These are phyloP conservation scores for Anoncus sp. DNA, from an alignment of 2,888 invertebrate genomes.

Conservation along the genomic window DNA sequence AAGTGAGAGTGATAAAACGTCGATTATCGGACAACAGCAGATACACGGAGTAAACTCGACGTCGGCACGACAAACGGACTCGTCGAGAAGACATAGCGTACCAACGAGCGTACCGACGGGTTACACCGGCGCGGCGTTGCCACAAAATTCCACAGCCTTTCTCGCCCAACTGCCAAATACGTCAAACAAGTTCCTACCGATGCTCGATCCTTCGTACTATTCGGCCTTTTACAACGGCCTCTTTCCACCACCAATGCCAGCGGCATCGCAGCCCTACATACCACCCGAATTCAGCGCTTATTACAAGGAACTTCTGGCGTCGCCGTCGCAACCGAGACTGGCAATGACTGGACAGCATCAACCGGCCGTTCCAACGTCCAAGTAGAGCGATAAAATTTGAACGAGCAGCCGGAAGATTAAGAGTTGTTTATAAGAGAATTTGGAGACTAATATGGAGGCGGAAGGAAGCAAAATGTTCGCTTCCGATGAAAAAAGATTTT, in stretches of 20 bases:
- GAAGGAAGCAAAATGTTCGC: neutral
- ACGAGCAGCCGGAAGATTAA: too few relatives aligned
- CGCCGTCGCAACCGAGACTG: constrained; percentile 82
- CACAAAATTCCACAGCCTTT: constrained; percentile 73
- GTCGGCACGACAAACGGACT: constrained; percentile 48
- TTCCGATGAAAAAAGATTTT: constrained; percentile 2
- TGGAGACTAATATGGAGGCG: constrained; percentile 27
- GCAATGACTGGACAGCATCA: constrained; percentile 78
- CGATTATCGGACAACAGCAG: constrained; percentile 61
- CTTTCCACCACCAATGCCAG: constrained; percentile 79
- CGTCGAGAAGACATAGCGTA: constrained; percentile 74
- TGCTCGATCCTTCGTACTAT: constrained; percentile 83
- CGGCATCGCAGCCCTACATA: constrained; percentile 80
- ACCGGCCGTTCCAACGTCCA: constrained; percentile 81
- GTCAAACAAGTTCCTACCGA: constrained; percentile 82
- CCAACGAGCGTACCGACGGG: constrained; percentile 73
- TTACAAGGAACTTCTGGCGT: constrained; percentile 85
- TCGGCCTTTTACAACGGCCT: constrained; percentile 83
- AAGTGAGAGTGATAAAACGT: constrained; percentile 77
- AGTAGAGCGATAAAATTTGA: constrained; percentile 71
- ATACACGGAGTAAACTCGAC: constrained; percentile 63
- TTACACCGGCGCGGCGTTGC: constrained; percentile 74
- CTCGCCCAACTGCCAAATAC: constrained; percentile 80
- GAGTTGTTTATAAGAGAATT: constrained; percentile 19
- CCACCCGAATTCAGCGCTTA: constrained; percentile 84